These are phyloP conservation scores for Pandemis cinnamomeana DNA, from an alignment of 2,888 invertebrate species.

Conservation along the genomic window DNA sequence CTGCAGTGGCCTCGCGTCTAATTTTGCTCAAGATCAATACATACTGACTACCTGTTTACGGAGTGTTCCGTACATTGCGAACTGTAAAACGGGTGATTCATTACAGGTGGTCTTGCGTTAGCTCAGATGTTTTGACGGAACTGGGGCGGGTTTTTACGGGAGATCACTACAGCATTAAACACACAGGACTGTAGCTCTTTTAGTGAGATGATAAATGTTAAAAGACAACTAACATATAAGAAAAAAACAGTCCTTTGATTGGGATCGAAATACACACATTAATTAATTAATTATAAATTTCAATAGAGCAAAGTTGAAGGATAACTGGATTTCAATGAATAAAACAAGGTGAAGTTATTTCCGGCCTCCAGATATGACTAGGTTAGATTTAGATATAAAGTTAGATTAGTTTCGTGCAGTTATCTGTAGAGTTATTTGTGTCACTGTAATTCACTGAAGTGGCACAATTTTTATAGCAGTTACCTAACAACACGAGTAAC, in stretches of 20 bases:
- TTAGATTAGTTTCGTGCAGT: not conserved
- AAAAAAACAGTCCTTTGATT: no score
- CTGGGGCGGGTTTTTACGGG: not conserved
- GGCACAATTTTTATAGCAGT: not conserved
- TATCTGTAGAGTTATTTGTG: conserved; percentile 10
- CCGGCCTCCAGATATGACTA: conserved; percentile 9
- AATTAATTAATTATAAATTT: not conserved
- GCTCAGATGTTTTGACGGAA: not conserved
- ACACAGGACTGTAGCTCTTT: no score
- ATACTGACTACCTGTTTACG: conserved; percentile 27
- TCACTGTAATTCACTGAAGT: not conserved
- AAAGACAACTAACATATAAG: no score
- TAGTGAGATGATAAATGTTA: no score
- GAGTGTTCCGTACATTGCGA: conserved; percentile 1
- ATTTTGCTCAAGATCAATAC: conserved; percentile 27
- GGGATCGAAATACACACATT: no score
- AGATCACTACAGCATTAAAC: not conserved
- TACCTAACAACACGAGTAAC: not conserved
- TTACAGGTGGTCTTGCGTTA: conserved; percentile 6
- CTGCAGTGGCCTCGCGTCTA: conserved; percentile 23
- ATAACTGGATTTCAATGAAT: conserved; percentile 4
- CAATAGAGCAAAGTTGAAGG: not conserved
- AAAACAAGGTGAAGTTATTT: conserved; percentile 13
- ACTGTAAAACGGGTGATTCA: not conserved
- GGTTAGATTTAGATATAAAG: conserved; percentile 2